Base-by-base conservation (phyloP, 2,888 invertebrate species). In the Cephalotes varians region DNA sequence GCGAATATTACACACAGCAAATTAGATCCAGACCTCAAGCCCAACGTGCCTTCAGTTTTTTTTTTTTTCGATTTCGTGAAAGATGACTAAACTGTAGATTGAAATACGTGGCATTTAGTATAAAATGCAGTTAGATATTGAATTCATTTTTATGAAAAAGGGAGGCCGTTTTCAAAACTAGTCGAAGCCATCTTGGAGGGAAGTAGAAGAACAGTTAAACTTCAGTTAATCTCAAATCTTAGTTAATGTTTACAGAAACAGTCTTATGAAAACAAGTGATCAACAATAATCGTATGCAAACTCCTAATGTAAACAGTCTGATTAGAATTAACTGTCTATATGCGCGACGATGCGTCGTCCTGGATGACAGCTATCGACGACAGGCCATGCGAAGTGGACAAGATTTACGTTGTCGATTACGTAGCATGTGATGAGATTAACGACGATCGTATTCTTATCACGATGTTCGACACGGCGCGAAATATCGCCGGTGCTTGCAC, bases 251-350 rank as follows among this genome's bases (percentile, higher is more conserved):
- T 73, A 60, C 25, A 62, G 12, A 12, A 64, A 49, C 21, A 18
- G 12, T 47, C 9, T 44, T 31, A 60, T 47, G 40, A 28, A 65
- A 76, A n/a, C n/a, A 31, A 64, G n/a, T 51, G 64, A 21, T 3
- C 25, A 40, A 64, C 12, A 37, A 37, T n/a, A 51, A 60, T 60
- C 37, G 18, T 64, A n/a, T 51, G n/a, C n/a, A 65, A 64, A 65
- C n/a, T 54, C 2, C 40, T 65, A 65, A 51, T 2, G 1, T 25
- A 31, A 76, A 65, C 18, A 40, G 10, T 64, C 25, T 64, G 51
- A 64, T 51, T 76, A 76, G n/a, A 76, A 64, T 49, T 49, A 40
- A 76, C 74, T 18, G 25, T n/a, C 15, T 37, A 10, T 37, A 12
- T 47, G 47, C 47, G n/a, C 12, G 28, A 72, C 0, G 28, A 56